Evolutionary conservation across 2,888 invertebrate genomes (phyloP), one percentile per base, ranked within the genome.

Genomic region (Drosophila meridionalis): DNA sequence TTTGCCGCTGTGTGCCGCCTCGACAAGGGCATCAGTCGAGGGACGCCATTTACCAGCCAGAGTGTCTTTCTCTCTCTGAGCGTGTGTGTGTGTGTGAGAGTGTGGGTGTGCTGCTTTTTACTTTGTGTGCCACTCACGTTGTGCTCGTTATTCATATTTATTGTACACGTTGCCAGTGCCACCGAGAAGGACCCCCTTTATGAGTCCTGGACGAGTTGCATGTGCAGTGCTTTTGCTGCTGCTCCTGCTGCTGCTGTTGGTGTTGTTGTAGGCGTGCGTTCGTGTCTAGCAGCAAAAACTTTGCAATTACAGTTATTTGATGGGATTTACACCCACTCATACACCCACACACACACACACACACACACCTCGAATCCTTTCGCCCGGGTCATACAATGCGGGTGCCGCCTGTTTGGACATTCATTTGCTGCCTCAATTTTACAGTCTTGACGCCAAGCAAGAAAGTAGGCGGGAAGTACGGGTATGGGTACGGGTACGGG

Each of bases 61-160:
- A 66, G 61, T 40, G 43, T 52, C 59, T 48, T 11, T 56, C 57
- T 26, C 1, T n/a, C 2, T 48, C 47, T n/a, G 40, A 47, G 55
- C 42, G 56, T 63, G 43, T 60, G 36, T 67, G 52, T 48, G 50
- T 47, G 12, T 14, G 14, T 38, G 12, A 0, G 55, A 40, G 48
- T 57, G 52, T 34, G 55, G 45, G 55, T 59, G 47, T 58, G n/a
- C 56, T 52, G 60, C 65, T 68, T 75, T 80, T 80, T 86, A 85
- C 88, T 86, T 89, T 82, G 86, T 90, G 86, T 86, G 89, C 89
- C 87, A 86, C 89, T 90, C 89, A 90, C 87, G 90, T 90, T 76
- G 84, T 76, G 90, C 89, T 88, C 89, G 88, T 88, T 88, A 90
- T 89, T 90, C 89, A 90, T 88, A 88, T 88, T 90, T 88, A 88